Percentiles rank a stretch among this genome's conserved stretches.
Conservation (phyloP, 2,888 invertebrate species). For the Sarcophaga caerulescens region DNA sequence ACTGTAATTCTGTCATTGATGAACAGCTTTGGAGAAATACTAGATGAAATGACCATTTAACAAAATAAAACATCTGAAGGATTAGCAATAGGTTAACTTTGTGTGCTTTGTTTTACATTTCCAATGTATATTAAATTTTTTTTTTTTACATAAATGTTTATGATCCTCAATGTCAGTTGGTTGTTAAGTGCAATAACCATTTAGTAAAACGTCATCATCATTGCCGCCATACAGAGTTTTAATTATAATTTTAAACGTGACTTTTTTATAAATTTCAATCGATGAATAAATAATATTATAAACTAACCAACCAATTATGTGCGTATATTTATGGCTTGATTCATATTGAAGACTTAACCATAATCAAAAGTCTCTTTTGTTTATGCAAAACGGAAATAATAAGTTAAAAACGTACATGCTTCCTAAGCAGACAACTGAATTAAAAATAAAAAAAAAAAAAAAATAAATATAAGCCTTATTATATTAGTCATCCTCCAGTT, state of each 20-base stretch:
- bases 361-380: slow-evolving; percentile 17
- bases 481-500: neutral
- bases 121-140: too few species aligned
- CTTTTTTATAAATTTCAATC: slow-evolving; percentile 17
- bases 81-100: too few species aligned
- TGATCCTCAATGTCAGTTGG: slow-evolving; percentile 22
- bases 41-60: too few species aligned
- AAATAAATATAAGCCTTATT: slow-evolving; percentile 1
- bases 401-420: slow-evolving; percentile 13
- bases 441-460: neutral
- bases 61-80: too few species aligned
- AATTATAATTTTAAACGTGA: slow-evolving; percentile 36
- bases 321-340: slow-evolving; percentile 8
- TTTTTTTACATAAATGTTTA: neutral
- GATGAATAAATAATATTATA: neutral
- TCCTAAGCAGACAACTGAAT: slow-evolving; percentile 22
- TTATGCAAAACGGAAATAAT: slow-evolving; percentile 39
- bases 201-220: neutral
- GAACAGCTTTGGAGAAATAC: too few species aligned
- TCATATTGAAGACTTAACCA: slow-evolving; percentile 35
- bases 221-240: neutral
- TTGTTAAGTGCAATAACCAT: neutral
- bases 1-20: too few species aligned
- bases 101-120: too few species aligned
- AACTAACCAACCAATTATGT: slow-evolving; percentile 2